These are phyloP conservation scores for Eupsittula cactorum DNA, from an alignment of 2,113 vertebrate genomes.

Conservation along the genomic window DNA sequence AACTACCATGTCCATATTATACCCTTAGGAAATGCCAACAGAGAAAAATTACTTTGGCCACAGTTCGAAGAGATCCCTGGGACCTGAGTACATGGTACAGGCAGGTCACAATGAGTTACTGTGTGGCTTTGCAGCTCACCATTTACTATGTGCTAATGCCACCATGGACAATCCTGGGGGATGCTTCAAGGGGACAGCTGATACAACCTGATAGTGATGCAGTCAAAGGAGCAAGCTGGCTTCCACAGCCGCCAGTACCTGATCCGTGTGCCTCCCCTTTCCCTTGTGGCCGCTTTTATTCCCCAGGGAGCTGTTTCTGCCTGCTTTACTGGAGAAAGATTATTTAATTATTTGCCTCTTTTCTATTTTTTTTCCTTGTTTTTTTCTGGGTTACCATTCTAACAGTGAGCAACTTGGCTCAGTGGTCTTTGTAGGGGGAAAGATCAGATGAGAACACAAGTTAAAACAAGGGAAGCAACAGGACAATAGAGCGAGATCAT, in stretches of 20 bases:
- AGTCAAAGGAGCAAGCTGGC: neutral
- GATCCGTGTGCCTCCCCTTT: fast-evolving
- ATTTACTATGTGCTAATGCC: neutral
- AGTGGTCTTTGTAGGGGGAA: neutral
- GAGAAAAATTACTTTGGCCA: neutral
- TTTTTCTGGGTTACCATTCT: neutral
- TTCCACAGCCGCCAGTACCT: fast-evolving
- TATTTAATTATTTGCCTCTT: neutral
- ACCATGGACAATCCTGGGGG: neutral
- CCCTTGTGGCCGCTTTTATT: neutral
- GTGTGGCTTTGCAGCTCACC: neutral
- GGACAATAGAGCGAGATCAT: constrained; percentile 14
- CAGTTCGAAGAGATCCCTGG: neutral
- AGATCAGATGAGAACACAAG: neutral
- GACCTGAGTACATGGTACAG: neutral
- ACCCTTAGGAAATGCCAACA: neutral
- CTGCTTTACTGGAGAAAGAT: neutral
- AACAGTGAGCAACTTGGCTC: neutral
- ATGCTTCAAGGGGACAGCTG: neutral
- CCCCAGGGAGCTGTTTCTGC: neutral
- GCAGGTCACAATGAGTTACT: neutral
- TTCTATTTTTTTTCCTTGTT: neutral
- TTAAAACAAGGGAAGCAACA: neutral
- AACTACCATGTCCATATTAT: neutral
- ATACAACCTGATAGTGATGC: neutral